Conservation (phyloP, 2,797 vertebrate genomes). For the Crenuchus spilurus region DNA sequence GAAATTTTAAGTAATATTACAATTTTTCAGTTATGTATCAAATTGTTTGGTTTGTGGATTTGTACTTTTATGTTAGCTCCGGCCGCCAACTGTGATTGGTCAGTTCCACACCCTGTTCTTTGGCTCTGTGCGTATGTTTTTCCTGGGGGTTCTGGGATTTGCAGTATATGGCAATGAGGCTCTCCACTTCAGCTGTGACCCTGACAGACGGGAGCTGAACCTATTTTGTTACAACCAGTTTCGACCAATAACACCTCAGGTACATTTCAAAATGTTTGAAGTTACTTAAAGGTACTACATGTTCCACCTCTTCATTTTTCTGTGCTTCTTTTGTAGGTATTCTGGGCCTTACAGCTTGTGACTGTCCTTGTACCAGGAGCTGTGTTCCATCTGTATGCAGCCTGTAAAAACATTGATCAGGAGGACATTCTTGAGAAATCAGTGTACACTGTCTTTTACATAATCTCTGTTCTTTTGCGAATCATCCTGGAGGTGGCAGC, state of each 20-base stretch:
- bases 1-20: too few species aligned
- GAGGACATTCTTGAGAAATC: constrained; percentile 77
- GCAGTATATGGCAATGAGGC: constrained; percentile 81
- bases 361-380: constrained; percentile 77
- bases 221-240: constrained; percentile 82
- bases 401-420: constrained; percentile 77
- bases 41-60: constrained; percentile 22
- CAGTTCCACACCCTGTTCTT: constrained; percentile 82
- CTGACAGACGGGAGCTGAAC: constrained; percentile 77
- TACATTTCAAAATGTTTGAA: constrained; percentile 41
- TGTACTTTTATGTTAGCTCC: constrained; percentile 66
- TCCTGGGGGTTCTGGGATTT: constrained; percentile 78
- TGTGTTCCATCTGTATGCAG: constrained; percentile 78
- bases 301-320: not conserved
- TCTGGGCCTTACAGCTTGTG: constrained; percentile 78
- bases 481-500: constrained; percentile 77
- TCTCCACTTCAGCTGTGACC: constrained; percentile 81
- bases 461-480: constrained; percentile 77
- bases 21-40: not conserved
- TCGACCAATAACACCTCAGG: constrained; percentile 79
- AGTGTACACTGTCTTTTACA: constrained; percentile 72
- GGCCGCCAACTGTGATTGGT: constrained; percentile 76
- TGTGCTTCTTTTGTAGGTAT: constrained; percentile 63
- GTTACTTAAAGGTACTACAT: not conserved
- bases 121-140: constrained; percentile 77